Conservation (phyloP, 2,797 vertebrate species). For the Brotula barbata region DNA sequence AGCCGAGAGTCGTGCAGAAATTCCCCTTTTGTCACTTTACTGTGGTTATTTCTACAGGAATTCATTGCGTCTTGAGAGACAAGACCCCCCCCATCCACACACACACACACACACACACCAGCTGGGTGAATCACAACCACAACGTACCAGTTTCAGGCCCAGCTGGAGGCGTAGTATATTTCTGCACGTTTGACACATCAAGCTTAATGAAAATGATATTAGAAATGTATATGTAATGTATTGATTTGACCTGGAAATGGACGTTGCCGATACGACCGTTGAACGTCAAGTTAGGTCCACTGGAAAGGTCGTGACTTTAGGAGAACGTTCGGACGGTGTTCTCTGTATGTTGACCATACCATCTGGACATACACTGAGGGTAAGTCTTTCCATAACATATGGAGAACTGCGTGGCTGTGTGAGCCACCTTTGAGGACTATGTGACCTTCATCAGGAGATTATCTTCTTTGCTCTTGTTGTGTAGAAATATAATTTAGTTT, state of each 20-base stretch:
- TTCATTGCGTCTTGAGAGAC: constrained; percentile 29
- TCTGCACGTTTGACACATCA: constrained; percentile 48
- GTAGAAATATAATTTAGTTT: neutral
- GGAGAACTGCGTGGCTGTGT: neutral
- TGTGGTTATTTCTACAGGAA: constrained; percentile 42
- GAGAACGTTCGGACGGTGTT: constrained; percentile 20
- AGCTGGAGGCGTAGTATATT: constrained; percentile 37
- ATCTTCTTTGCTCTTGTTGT: constrained; percentile 1
- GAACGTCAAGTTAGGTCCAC: constrained; percentile 13
- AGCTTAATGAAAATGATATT: constrained; percentile 42
- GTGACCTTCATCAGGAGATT: constrained; percentile 16
- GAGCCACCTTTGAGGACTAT: constrained; percentile 14
- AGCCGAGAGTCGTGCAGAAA: constrained; percentile 34
- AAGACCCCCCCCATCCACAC: neutral
- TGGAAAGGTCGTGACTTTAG: constrained; percentile 40
- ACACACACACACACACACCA: neutral
- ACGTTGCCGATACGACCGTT: neutral
- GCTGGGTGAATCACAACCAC: constrained; percentile 54
- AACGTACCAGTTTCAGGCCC: constrained; percentile 30
- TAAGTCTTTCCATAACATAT: constrained; percentile 7
- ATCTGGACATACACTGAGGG: constrained; percentile 34
- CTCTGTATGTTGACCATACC: constrained; percentile 27
- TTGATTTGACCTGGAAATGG: constrained; percentile 33
- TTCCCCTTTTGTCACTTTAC: constrained; percentile 45
- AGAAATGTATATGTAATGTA: constrained; percentile 23